Conservation (phyloP, 1,140 invertebrate species). For the Ctenoplectra terminalis region DNA sequence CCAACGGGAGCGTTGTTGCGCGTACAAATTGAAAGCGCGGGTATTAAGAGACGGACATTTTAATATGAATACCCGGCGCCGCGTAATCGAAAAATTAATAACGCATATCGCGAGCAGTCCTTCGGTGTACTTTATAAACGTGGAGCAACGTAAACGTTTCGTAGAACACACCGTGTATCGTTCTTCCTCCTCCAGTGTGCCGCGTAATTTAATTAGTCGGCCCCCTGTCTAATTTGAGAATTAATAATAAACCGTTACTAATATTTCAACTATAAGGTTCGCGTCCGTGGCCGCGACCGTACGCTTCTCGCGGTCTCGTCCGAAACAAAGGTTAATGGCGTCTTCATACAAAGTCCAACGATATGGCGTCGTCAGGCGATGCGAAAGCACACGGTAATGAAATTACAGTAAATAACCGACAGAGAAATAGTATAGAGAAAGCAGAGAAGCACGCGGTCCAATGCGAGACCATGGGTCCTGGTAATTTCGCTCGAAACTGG, state of each 20-base stretch:
- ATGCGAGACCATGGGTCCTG: conserved; percentile 49
- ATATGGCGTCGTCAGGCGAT: conserved; percentile 19
- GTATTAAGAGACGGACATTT: conserved; percentile 18
- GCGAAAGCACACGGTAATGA: conserved; percentile 60
- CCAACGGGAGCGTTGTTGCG: not conserved
- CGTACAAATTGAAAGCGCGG: conserved; percentile 26
- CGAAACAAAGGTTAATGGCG: conserved; percentile 65
- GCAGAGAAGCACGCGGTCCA: conserved; percentile 18
- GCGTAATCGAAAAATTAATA: conserved; percentile 44
- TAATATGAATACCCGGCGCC: conserved; percentile 14
- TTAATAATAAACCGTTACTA: conserved; percentile 47
- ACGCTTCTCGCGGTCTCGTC: not conserved
- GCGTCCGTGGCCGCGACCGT: not conserved
- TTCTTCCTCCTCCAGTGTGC: too few species aligned
- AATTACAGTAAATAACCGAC: conserved; percentile 65
- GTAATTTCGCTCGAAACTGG: conserved; percentile 68
- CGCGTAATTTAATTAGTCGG: conserved; percentile 42
- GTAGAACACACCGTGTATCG: not conserved
- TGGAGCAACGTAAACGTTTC: not conserved
- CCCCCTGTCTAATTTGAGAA: conserved; percentile 48
- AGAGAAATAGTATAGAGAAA: conserved; percentile 12
- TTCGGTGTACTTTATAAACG: not conserved
- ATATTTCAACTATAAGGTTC: conserved; percentile 52
- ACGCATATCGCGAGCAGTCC: conserved; percentile 3
- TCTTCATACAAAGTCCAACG: conserved; percentile 50